Base-by-base conservation (phyloP, 2,113 vertebrate genomes). In the Sander vitreus region DNA sequence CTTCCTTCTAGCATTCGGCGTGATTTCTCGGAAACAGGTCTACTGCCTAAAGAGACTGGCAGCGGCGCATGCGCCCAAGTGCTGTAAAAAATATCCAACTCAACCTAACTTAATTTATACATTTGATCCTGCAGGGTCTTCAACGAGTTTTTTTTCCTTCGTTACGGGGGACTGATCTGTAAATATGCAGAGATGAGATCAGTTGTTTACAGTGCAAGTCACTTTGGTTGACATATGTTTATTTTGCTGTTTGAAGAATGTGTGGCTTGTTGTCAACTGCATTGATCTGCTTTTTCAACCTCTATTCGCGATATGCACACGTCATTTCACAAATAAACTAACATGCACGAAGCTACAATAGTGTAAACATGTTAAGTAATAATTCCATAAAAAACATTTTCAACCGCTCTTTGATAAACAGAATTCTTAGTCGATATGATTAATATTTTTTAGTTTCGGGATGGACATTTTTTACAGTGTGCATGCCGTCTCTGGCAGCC, bases 11-110 rank as follows among this genome's bases (percentile, higher is more conserved):
- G 23, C 77, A 0, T 13, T 70, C 25, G 85, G 13, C 75, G 8
- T 91, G 90, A 93, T 82, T 93, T 93, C 90, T 78, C 64, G 81
- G 87, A 93, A 93, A 91, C 10, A 0, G 15, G 0, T 18, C 14
- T 2, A 1, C 9, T 18, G 50, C 47, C 2, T 15, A 5, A 23
- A 1, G 0, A 0, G 0, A 3, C 14, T 12, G 27, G 1, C 2
- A 3, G 0, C 6, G 1, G 76, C 90, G 88, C 89, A 88, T 91
- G 90, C 83, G 73, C 64, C 0, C 0, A 0, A 0, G 1, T 73
- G 1, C 89, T 92, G 87, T 33, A 92, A 90, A 77, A 90, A 57
- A 21, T 58, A 3, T 6, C 6, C 2, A 33, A 7, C 3, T 3
- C 25, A 0, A 16, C 0, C 1, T 18, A 5, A 47, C 8, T 25